phyloP scores from a whole-genome alignment of 1,140 invertebrate genomes.

The Drosophila nigrodunni region DNA sequence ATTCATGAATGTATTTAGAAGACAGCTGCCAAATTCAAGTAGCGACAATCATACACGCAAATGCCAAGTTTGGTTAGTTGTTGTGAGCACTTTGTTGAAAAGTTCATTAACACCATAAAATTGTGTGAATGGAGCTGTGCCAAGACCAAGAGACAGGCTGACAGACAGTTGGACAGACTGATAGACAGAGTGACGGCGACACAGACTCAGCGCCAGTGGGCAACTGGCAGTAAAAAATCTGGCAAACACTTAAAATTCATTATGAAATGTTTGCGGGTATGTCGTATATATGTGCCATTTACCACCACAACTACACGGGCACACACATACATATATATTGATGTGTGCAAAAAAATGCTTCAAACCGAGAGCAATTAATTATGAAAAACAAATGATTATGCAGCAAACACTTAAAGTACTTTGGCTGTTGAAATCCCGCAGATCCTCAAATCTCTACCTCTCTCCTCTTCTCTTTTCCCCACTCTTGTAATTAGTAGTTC shows the following conservation, averaged over 20 bases:
- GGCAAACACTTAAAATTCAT: conserved; percentile 82
- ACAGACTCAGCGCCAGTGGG: conserved; percentile 37
- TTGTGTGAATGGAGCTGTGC: conserved; percentile 61
- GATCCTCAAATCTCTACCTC: neutral
- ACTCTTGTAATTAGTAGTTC: conserved; percentile 53
- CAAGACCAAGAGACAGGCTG: conserved; percentile 60
- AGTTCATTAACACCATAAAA: conserved; percentile 81
- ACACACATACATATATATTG: conserved; percentile 10
- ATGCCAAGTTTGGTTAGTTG: neutral
- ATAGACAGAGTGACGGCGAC: conserved; percentile 33
- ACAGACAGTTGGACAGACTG: conserved; percentile 49
- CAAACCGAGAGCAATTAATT: conserved; percentile 73
- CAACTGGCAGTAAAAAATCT: conserved; percentile 71
- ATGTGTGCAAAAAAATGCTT: conserved; percentile 37
- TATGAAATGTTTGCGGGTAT: conserved; percentile 79
- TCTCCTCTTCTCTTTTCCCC: neutral
- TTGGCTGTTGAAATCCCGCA: neutral
- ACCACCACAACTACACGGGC: conserved; percentile 9
- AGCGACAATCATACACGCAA: conserved; percentile 6
- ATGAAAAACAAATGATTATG: conserved; percentile 81
- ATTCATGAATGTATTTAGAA: conserved; percentile 23
- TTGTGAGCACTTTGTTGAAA: conserved; percentile 29
- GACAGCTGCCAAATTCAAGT: conserved; percentile 34
- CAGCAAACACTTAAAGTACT: conserved; percentile 56
- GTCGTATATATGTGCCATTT: conserved; percentile 18